Evolutionary conservation across 2,888 invertebrate genomes (phyloP), one percentile per base, ranked within the genome.

Genomic region (Patella pellucida): DNA sequence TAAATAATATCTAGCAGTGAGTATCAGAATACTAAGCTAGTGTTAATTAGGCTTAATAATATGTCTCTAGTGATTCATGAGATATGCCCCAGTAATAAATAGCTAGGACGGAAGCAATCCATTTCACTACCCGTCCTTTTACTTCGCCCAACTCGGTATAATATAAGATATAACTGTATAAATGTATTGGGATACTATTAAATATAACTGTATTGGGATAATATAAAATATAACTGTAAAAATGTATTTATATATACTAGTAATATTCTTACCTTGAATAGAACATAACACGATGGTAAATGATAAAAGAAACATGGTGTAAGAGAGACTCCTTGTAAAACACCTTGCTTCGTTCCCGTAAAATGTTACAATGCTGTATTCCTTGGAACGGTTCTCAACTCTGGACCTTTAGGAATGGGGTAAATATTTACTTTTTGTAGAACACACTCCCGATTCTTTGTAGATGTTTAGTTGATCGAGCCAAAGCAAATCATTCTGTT

Each of bases 401-500:
- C 62, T 23, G 62, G 62, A 62, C 62, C 62, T 62, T 62, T 23
- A 62, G 23, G 23, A 62, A 62, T 62, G 5, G 62, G 23, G 62
- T 62, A 19, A 62, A 62, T 62, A 62, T 62, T 62, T 19, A 7
- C 11, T 23, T 3, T 62, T 12, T 19, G 62, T 23, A 62, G 62
- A 62, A 62, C 62, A 19, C 62, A 62, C 62, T 62, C n/a, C 19
- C 62, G 12, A 16, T 62, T 62, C 62, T 62, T 23, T 62, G 62
- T 62, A 23, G 62, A 23, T 62, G 23, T 62, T 62, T 62, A 62
- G 19, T 11, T 23, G 23, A 19, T 23, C 23, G 62, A 14, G 62
- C 62, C 62, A 62, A 62, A 62, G 14, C 62, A 62, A 62, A 62
- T 62, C 14, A 23, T 62, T 62, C 62, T 19, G 11, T 23, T 62